Conservation (phyloP, 2,888 invertebrate genomes). For the Diloba caeruleocephala region DNA sequence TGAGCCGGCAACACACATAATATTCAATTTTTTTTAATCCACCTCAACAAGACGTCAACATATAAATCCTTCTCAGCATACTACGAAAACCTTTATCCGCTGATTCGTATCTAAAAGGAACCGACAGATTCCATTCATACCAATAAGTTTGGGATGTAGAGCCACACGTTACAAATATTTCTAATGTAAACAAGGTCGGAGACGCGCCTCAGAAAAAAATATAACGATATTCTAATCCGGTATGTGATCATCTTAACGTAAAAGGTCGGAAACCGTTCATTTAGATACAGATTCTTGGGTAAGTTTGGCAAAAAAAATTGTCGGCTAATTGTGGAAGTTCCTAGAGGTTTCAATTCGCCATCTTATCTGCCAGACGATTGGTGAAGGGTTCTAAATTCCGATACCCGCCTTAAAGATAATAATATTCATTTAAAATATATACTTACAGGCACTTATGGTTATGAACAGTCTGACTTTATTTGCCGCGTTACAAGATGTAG, state of each 20-base stretch:
- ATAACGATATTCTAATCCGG: constrained; percentile 53
- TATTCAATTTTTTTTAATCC: constrained; percentile 1
- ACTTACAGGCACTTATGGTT: no score
- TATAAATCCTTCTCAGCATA: constrained; percentile 5
- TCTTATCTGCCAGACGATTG: no score
- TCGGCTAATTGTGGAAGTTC: no score
- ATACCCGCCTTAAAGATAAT: no score
- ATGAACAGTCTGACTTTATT: no score
- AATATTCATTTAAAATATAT: no score
- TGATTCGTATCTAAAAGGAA: constrained; percentile 33
- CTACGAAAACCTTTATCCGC: constrained; percentile 19
- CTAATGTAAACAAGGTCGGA: constrained; percentile 52
- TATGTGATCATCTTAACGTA: constrained; percentile 27
- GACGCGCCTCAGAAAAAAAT: constrained; percentile 43
- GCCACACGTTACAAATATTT: constrained; percentile 52
- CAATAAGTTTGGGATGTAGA: constrained; percentile 33
- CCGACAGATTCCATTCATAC: constrained; percentile 44
- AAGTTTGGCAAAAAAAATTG: background rate
- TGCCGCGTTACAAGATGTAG: no score
- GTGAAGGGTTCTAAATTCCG: no score
- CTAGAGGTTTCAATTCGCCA: no score
- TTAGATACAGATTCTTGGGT: constrained; percentile 8
- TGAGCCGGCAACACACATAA: no score
- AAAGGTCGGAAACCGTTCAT: constrained; percentile 17
- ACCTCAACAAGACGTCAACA: background rate